Percentiles rank a stretch among this genome's conserved stretches.
Evolutionary conservation across 2,113 vertebrate species (phyloP).

Genomic region (Tragelaphus scriptus): DNA sequence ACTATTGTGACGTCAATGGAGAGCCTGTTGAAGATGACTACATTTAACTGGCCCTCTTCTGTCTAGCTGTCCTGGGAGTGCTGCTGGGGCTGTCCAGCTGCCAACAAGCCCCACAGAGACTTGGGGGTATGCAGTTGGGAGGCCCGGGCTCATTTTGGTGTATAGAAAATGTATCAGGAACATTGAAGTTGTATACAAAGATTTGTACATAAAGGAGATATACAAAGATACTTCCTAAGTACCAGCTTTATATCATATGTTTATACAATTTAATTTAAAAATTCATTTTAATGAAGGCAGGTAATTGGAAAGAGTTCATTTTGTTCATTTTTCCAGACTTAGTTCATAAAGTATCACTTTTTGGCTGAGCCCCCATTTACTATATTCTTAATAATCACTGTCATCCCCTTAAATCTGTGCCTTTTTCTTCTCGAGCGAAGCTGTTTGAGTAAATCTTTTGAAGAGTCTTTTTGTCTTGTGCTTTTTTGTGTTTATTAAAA

Average conservation of each 20-base stretch:
- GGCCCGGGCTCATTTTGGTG: conserved; percentile 61
- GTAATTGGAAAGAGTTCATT: conserved; percentile 75
- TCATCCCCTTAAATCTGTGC: conserved; percentile 83
- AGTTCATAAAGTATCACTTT: conserved; percentile 73
- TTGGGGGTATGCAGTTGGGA: conserved; percentile 52
- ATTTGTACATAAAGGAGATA: conserved; percentile 81
- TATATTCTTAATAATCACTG: conserved; percentile 76
- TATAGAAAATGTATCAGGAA: conserved; percentile 80
- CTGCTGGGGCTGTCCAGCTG: conserved; percentile 37
- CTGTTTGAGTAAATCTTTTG: conserved; percentile 80
- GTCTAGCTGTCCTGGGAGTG: conserved; percentile 40
- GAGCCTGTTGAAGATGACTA: conserved; percentile 97
- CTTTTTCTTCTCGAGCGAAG: conserved; percentile 82
- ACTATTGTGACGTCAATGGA: conserved; percentile 96
- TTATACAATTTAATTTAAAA: conserved; percentile 87
- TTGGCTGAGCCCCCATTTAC: conserved; percentile 68
- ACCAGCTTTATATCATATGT: conserved; percentile 85
- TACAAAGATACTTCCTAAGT: conserved; percentile 75
- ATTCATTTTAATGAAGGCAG: conserved; percentile 81
- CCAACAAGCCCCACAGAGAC: conserved; percentile 41
- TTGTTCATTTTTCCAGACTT: conserved; percentile 73
- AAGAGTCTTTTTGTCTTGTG: conserved; percentile 78
- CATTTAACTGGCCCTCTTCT: conserved; percentile 80
- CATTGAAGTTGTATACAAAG: conserved; percentile 80
- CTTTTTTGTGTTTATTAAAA: conserved; percentile 59